Base-by-base conservation (phyloP, 2,888 invertebrate genomes). In the Lasiommata megera region DNA sequence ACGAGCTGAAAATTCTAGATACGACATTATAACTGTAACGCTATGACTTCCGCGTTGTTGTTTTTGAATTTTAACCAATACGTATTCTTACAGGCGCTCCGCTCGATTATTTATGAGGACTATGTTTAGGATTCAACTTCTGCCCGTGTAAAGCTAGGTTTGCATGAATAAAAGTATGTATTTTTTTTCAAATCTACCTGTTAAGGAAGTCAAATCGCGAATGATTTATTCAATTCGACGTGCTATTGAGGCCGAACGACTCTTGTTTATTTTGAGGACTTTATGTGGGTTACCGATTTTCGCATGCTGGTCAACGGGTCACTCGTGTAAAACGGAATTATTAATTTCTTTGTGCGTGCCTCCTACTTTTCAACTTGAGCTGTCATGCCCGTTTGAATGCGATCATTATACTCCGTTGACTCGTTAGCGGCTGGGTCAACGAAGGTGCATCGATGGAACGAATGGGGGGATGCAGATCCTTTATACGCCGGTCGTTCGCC, bases 111-210 rank as follows among this genome's bases (percentile, higher is more conserved):
- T 85, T 85, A 88, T 88, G 82, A 84, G 82, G 71, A 62, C 69
- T 76, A 69, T 76, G 78, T 77, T 88, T 82, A 84, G 76, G 76
- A 88, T 88, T 87, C 84, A 80, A 82, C 84, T 87, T 83, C 79
- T 72, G 80, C 85, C 79, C 86, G 86, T 87, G 88, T 88, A 85
- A 80, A 85, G 77, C 78, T 78, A 77, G 68, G 85, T 88, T 83
- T 83, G 80, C 81, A 85, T 88, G 83, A 84, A 89, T 83, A 83
- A 84, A 77, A 86, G 87, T 84, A 81, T 82, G 77, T 80, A 80
- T 64, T 76, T 82, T 87, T 83, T 72, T 76, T 82, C 82, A 84
- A 84, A 82, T 23, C 75, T 85, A 88, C 86, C 86, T 88, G 88
- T 79, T 80, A 76, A 78, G 72, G 76, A 80, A 82, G 82, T 83